These are phyloP conservation scores for Nematostella vectensis DNA, from an alignment of 92 coral and sea anemone species.

Conservation along the genomic window DNA sequence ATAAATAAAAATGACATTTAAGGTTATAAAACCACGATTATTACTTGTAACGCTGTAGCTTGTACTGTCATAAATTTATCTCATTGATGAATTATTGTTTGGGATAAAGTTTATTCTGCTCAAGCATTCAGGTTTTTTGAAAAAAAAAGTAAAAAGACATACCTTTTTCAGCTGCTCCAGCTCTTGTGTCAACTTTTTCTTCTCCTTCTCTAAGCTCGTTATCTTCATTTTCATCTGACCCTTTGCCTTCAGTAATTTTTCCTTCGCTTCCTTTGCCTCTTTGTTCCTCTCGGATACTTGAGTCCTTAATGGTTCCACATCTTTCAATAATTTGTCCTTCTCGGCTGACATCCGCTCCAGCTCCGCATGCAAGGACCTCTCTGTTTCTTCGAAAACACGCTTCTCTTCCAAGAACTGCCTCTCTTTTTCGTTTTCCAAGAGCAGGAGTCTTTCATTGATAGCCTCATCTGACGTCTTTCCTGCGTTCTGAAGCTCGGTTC, in stretches of 20 bases:
- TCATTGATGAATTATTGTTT: no score
- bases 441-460: slow-evolving; percentile 41
- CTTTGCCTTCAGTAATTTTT: slow-evolving; percentile 51
- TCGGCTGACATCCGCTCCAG: slow-evolving; percentile 19
- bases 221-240: slow-evolving; percentile 61
- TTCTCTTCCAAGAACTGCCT: slow-evolving; percentile 58
- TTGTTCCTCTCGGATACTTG: slow-evolving; percentile 43
- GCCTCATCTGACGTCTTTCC: slow-evolving; percentile 26
- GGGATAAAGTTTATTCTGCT: no score
- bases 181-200: slow-evolving; percentile 43
- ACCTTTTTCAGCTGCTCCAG: slow-evolving; percentile 59
- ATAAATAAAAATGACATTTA: no score
- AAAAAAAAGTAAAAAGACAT: no score
- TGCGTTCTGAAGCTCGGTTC: slow-evolving; percentile 19
- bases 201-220: slow-evolving; percentile 39
- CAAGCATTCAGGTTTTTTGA: no score
- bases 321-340: slow-evolving; percentile 25
- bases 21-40: no score
- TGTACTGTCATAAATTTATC: no score
- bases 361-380: slow-evolving; percentile 25
- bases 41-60: no score
- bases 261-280: slow-evolving; percentile 49
- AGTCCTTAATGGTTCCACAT: slow-evolving; percentile 24
- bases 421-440: slow-evolving; percentile 59
- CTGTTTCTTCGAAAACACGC: slow-evolving; percentile 27